phyloP scores from a whole-genome alignment of 2,113 vertebrate genomes.

The Austrofundulus limnaeus region DNA sequence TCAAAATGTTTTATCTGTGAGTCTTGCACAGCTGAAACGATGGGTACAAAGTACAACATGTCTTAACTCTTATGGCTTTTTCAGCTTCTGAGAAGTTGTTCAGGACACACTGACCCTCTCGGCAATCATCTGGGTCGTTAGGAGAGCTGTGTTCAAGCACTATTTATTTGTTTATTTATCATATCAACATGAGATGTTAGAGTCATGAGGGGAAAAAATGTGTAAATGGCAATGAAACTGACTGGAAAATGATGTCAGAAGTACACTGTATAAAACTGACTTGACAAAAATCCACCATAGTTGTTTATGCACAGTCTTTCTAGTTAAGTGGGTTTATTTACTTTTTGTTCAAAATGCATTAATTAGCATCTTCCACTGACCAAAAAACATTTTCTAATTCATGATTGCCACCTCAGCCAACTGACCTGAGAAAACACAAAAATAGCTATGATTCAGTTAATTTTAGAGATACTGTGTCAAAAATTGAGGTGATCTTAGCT shows the following conservation, averaged over 20 bases:
- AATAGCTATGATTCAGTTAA: no score
- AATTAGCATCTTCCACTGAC: no score
- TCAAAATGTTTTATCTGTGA: no score
- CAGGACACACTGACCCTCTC: neutral
- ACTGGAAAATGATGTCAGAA: neutral
- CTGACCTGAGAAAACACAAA: no score
- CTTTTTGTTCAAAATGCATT: no score
- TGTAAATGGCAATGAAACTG: neutral
- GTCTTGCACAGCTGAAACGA: neutral
- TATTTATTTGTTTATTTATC: neutral
- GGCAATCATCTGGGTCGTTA: neutral
- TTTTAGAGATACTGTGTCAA: no score
- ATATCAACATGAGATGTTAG: neutral
- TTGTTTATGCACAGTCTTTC: neutral
- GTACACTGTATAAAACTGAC: neutral
- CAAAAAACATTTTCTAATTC: no score
- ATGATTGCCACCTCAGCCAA: no score
- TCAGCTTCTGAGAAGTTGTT: neutral
- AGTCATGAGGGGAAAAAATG: neutral
- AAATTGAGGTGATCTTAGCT: no score
- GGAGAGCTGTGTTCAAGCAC: neutral
- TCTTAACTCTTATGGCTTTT: neutral
- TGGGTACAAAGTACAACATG: neutral
- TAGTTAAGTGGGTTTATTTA: neutral
- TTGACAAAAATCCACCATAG: neutral